phyloP scores from a whole-genome alignment of 2,888 invertebrate species.

The Agrotis exclamationis region DNA sequence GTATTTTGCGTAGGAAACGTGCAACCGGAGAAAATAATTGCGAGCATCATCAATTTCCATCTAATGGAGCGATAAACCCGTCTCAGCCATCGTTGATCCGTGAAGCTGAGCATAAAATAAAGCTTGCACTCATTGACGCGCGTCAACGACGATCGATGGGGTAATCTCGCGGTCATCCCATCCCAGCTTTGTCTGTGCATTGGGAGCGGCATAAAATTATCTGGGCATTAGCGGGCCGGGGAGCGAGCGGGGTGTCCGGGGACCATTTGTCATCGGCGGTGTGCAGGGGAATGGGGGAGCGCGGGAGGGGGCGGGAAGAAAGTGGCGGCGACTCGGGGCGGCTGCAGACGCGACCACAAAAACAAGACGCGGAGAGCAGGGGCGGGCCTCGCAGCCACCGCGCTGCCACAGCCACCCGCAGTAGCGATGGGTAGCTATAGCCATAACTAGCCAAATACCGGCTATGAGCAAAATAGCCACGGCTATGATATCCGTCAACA shows the following conservation, averaged over 20 bases:
- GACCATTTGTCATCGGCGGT: constrained; percentile 90
- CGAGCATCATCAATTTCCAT: constrained; percentile 77
- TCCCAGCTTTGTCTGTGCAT: constrained; percentile 83
- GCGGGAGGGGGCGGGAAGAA: constrained; percentile 80
- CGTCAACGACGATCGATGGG: constrained; percentile 83
- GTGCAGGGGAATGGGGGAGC: constrained; percentile 63
- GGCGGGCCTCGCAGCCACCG: constrained; percentile 83
- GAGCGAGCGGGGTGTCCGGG: constrained; percentile 83
- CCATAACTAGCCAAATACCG: too few species aligned
- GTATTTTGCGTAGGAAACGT: constrained; percentile 56
- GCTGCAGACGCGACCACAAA: constrained; percentile 90
- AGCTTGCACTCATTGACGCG: constrained; percentile 86
- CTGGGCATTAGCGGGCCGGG: constrained; percentile 86
- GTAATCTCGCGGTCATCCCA: constrained; percentile 87
- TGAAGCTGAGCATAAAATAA: constrained; percentile 84
- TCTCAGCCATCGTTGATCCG: constrained; percentile 80
- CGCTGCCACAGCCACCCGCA: constrained; percentile 79
- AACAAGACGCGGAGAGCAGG: constrained; percentile 87
- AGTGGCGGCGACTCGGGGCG: constrained; percentile 86
- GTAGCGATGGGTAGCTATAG: too few species aligned
- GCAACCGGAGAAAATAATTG: constrained; percentile 64
- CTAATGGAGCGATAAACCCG: constrained; percentile 82
- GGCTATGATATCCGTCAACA: too few species aligned
- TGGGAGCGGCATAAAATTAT: constrained; percentile 89
- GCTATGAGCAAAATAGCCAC: too few species aligned